Percentiles rank a stretch among this genome's conserved stretches.
These are phyloP conservation scores for Siderastrea siderea DNA, from an alignment of 92 coral and sea anemone genomes.

Conservation along the genomic window DNA sequence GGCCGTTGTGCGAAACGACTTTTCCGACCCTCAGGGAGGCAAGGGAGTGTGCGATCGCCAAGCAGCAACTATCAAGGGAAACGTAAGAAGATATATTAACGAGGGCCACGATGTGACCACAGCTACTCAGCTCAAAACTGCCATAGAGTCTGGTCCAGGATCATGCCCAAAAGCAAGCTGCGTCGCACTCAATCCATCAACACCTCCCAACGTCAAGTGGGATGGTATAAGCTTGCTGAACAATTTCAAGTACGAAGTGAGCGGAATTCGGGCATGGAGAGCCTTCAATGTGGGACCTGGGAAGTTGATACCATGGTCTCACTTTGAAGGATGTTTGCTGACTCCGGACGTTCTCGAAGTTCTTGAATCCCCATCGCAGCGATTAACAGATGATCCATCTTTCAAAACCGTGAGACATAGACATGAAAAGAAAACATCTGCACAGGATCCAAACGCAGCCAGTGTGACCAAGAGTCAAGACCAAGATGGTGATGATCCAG, in stretches of 20 bases:
- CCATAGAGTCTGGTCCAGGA: too few species aligned
- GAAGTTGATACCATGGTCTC: neutral
- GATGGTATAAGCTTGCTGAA: constrained; percentile 45
- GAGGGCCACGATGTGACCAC: constrained; percentile 50
- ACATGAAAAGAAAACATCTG: too few species aligned
- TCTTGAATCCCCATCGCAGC: neutral
- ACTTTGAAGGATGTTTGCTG: neutral
- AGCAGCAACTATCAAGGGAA: constrained; percentile 41
- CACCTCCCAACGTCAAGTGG: constrained; percentile 16
- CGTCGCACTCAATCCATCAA: neutral
- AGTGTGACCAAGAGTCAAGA: too few species aligned
- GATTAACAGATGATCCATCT: neutral
- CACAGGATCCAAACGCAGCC: too few species aligned
- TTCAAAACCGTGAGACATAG: neutral
- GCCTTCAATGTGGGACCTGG: neutral
- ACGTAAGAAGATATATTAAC: constrained; percentile 27
- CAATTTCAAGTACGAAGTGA: constrained; percentile 14
- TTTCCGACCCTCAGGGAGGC: constrained; percentile 54
- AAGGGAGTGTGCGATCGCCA: constrained; percentile 52
- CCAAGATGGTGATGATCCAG: too few species aligned
- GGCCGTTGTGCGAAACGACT: constrained; percentile 16
- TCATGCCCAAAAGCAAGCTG: constrained; percentile 3
- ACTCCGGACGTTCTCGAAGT: neutral
- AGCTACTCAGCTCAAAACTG: neutral
- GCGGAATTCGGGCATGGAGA: neutral